Evolutionary conservation across 2,113 vertebrate species (phyloP).

Genomic region (Aythya baeri): DNA sequence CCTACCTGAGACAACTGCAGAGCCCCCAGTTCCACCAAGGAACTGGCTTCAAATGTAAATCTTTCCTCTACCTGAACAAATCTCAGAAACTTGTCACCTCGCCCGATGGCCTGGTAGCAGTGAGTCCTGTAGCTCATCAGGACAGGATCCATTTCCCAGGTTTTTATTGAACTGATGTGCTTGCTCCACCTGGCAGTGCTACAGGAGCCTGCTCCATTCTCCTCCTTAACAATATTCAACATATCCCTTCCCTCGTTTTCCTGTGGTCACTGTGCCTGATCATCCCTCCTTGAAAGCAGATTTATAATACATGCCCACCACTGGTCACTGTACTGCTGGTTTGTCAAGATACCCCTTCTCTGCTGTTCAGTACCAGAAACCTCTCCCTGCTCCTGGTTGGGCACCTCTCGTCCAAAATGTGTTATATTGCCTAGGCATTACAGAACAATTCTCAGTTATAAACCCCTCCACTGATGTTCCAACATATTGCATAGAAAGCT

Average conservation of each 20-base stretch:
- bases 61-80: background rate
- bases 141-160: background rate
- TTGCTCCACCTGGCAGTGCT: accelerated
- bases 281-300: background rate
- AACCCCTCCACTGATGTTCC: background rate
- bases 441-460: background rate
- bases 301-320: accelerated
- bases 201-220: background rate
- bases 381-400: background rate
- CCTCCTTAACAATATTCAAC: background rate
- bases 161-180: background rate
- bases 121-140: background rate
- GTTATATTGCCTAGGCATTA: accelerated
- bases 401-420: background rate
- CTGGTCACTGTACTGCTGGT: accelerated
- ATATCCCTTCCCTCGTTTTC: too few relatives aligned
- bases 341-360: background rate
- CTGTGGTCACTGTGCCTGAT: background rate
- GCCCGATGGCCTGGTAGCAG: background rate
- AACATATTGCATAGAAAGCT: accelerated
- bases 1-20: background rate
- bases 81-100: background rate
- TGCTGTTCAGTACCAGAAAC: background rate
- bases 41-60: accelerated
- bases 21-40: background rate